Conservation (phyloP, 2,888 invertebrate species). For the Drosophila borealis region DNA sequence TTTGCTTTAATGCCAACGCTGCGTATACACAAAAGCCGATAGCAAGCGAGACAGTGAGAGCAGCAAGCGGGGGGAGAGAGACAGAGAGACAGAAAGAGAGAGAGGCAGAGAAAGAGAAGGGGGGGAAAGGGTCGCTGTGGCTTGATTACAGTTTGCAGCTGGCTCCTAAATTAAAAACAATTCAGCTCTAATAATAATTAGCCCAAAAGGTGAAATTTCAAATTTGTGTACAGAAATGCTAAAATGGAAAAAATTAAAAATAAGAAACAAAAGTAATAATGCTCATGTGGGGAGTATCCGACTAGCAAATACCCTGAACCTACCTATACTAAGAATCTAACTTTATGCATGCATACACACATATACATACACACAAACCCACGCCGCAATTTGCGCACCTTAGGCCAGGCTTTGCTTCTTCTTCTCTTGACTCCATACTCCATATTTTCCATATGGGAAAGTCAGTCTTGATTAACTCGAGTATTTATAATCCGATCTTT, state of each 20-base stretch:
- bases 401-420: too few species aligned
- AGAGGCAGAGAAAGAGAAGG: background rate
- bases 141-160: slow-evolving; percentile 50
- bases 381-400: too few species aligned
- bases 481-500: too few species aligned
- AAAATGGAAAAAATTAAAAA: slow-evolving; percentile 5
- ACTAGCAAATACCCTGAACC: too few species aligned
- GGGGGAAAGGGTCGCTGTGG: slow-evolving; percentile 21
- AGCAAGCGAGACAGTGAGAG: background rate
- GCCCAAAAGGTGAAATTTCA: slow-evolving; percentile 37
- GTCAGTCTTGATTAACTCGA: too few species aligned
- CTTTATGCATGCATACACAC: too few species aligned
- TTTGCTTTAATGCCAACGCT: slow-evolving; percentile 68
- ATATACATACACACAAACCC: too few species aligned
- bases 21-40: slow-evolving; percentile 63
- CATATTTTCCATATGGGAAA: too few species aligned
- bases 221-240: slow-evolving; percentile 30
- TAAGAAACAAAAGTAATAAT: background rate
- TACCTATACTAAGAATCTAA: too few species aligned
- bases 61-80: background rate
- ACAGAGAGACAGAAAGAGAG: background rate
- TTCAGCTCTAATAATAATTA: slow-evolving; percentile 59
- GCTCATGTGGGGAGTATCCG: too few species aligned
- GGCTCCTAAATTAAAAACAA: slow-evolving; percentile 56
- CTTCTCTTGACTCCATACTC: too few species aligned